Evolutionary conservation across 2,888 invertebrate species (phyloP), one percentile per base, ranked within the genome.

Genomic region (Hirtodrosophila histrioides): DNA sequence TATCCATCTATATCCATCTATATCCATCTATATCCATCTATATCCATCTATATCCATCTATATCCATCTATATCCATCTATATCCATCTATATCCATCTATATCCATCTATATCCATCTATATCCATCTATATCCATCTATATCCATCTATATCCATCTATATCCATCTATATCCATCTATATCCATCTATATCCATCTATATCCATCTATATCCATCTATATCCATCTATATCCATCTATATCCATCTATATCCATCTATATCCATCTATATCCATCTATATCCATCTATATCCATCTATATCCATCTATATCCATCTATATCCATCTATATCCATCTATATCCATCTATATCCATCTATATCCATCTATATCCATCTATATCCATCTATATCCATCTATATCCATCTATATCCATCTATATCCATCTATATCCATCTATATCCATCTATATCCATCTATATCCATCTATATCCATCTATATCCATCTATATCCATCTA

Each of bases 251-350:
- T 36, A 36, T 36, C 9, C n/a, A n/a, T 36, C 9, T 36, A 36
- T 36, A n/a, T 36, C 9, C n/a, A 36, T 36, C n/a, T 36, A 36
- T 36, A 36, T 36, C n/a, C n/a, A n/a, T 36, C 9, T 36, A 36
- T 36, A n/a, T 36, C 9, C n/a, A 36, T 36, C n/a, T 36, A n/a
- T 36, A 9, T 36, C 9, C n/a, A 4, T 36, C 9, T 36, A 36
- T 36, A 4, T 36, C 9, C n/a, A 36, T 36, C 4, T 36, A 9
- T 36, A 36, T 36, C n/a, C n/a, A 36, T 36, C 9, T 36, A 4
- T 36, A 9, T 36, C 9, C n/a, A n/a, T 36, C 9, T 36, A 36
- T 36, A 4, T 36, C 9, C n/a, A 36, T 36, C n/a, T 36, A 36
- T 36, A 9, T 36, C n/a, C n/a, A 36, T 36, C 4, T 36, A 4